A percentile compares a stretch with the other conserved stretches of the same genome.
Evolutionary conservation across 2,888 invertebrate species (phyloP).

Genomic region (Lutraria lutraria): DNA sequence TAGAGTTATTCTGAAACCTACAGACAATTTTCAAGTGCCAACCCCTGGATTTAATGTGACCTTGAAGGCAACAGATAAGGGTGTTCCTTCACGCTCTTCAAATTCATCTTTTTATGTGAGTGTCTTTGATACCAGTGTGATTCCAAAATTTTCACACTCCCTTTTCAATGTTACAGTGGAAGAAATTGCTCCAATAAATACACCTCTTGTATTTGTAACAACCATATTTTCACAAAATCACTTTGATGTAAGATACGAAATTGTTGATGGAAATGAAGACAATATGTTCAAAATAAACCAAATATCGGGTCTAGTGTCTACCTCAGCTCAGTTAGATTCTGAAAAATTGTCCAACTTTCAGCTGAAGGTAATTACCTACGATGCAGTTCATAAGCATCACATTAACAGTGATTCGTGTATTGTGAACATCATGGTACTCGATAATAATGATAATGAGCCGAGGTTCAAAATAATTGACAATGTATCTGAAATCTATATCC

Average conservation of each 20-base stretch:
- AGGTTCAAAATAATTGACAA: constrained; percentile 90
- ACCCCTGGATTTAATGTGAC: constrained; percentile 95
- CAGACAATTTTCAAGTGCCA: constrained; percentile 92
- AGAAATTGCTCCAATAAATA: constrained; percentile 95
- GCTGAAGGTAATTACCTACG: constrained; percentile 79
- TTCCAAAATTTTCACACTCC: constrained; percentile 91
- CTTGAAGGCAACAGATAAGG: constrained; percentile 93
- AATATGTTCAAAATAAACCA: constrained; percentile 95
- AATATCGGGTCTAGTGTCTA: constrained; percentile 95
- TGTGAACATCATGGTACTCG: constrained; percentile 94
- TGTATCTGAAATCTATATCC: constrained; percentile 89
- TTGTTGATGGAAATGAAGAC: constrained; percentile 93
- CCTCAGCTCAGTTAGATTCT: constrained; percentile 93
- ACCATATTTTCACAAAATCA: constrained; percentile 95
- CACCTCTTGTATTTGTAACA: constrained; percentile 93
- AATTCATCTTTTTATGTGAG: constrained; percentile 91
- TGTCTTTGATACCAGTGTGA: constrained; percentile 93
- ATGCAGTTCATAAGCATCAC: constrained; percentile 91
- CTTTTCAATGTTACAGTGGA: constrained; percentile 95
- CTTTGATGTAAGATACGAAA: constrained; percentile 94
- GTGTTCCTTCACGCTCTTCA: constrained; percentile 87
- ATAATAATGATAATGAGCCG: constrained; percentile 98
- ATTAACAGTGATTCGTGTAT: constrained; percentile 92
- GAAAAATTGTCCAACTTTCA: constrained; percentile 91
- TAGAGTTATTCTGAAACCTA: constrained; percentile 92